Evolutionary conservation across 1,140 invertebrate genomes (phyloP), one percentile per base, ranked within the genome.

Genomic region (Brevipalpus yothersi): DNA sequence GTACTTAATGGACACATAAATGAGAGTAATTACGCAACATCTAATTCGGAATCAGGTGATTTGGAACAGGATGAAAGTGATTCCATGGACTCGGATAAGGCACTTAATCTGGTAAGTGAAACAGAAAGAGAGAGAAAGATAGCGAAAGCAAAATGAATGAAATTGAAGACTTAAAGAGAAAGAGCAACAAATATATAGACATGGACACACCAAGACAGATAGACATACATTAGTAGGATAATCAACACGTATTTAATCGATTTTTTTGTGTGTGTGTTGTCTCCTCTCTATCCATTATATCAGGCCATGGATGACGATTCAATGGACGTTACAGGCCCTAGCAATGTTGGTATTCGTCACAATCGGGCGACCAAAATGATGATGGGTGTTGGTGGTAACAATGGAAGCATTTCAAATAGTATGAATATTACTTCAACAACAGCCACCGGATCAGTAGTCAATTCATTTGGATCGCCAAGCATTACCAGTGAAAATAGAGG

Each of bases 21-120:
- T 61, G 73, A 74, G 13, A 75, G 76, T 21, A 74, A 76, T 41
- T 69, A 73, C 58, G 75, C 75, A 65, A 75, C 73, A 62, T 68
- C 70, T 12, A 76, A 74, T 65, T 62, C 63, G 41, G 73, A 75
- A 59, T 68, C 72, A n/a, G 70, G 72, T 64, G 72, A 66, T 43
- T 66, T 74, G 31, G 72, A 72, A 21, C 74, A 76, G 60, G 74
- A 72, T 54, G 40, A 55, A 11, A 19, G 49, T 51, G 75, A 78
- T 63, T 77, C 75, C 59, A 72, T 75, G 66, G 75, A 76, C 58
- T 76, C 75, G 11, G 75, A 77, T 58, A 70, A 73, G 59, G 75
- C 75, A 12, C 72, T 78, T 21, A 77, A 78, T 62, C 65, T 78
- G 70, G 76, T 77, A 60, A 70, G 67, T 69, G 39, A 53, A 53